Percentiles rank a stretch among this genome's conserved stretches.
These are phyloP conservation scores for Otolemur crassicaudatus DNA, from an alignment of 2,797 vertebrate genomes.

Conservation along the genomic window DNA sequence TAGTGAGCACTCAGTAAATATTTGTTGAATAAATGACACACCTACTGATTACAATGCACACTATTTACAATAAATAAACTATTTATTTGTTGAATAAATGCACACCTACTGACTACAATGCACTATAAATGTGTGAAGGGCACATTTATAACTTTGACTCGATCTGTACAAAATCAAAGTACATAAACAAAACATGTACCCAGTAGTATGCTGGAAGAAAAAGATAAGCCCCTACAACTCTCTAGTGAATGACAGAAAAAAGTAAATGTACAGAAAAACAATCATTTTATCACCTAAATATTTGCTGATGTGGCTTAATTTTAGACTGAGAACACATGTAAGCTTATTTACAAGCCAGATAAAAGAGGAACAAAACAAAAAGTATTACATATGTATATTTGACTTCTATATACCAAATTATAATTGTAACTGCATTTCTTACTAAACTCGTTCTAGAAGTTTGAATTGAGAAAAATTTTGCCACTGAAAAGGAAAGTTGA, in stretches of 20 bases:
- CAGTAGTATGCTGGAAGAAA: no score
- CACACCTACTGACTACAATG: no score
- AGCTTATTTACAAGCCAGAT: conserved; percentile 47
- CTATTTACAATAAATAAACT: no score
- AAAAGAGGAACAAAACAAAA: conserved; percentile 48
- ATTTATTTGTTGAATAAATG: neutral
- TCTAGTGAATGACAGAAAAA: conserved; percentile 27
- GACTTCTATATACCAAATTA: conserved; percentile 15
- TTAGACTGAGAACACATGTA: neutral
- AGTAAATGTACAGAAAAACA: conserved; percentile 21
- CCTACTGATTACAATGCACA: no score
- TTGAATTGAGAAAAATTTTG: conserved; percentile 49
- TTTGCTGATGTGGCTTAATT: conserved; percentile 23
- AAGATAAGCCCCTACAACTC: neutral
- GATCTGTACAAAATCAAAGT: no score
- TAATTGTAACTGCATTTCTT: conserved; percentile 45
- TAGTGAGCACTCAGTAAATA: neutral
- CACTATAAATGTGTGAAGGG: no score
- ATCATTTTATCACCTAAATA: conserved; percentile 31
- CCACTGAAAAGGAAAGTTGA: conserved; percentile 55
- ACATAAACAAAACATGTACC: no score
- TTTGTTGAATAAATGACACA: neutral
- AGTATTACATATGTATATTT: neutral
- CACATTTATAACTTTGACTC: no score
- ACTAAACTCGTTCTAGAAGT: conserved; percentile 37